Percentiles rank a stretch among this genome's conserved stretches.
phyloP scores from a whole-genome alignment of 1,140 invertebrate species.

The Cydia amplana region DNA sequence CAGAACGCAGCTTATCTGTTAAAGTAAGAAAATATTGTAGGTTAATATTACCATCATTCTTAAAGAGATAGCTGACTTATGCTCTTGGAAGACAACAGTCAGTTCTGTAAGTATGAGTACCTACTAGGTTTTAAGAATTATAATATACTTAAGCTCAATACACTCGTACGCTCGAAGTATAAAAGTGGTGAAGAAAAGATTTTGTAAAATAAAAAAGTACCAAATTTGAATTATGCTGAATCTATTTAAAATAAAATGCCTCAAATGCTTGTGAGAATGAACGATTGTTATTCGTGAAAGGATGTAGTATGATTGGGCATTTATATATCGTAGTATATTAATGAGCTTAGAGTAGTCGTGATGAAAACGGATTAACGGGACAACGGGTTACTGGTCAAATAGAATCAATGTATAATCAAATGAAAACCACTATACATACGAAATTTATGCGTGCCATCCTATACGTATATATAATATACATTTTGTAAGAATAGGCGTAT shows the following conservation, averaged over 20 bases:
- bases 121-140: too few species aligned
- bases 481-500: conserved; percentile 34
- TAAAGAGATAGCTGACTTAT: too few species aligned
- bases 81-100: too few species aligned
- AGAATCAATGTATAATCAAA: conserved; percentile 2
- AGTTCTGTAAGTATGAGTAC: too few species aligned
- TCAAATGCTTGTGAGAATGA: conserved; percentile 21
- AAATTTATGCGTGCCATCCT: conserved; percentile 17
- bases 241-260: conserved; percentile 12
- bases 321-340: conserved; percentile 23
- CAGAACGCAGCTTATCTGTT: too few species aligned
- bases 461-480: conserved; percentile 31
- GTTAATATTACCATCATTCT: too few species aligned
- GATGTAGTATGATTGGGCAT: conserved; percentile 4
- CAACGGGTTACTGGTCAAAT: conserved; percentile 30
- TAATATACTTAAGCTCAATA: neutral
- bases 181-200: neutral
- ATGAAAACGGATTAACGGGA: conserved; percentile 22
- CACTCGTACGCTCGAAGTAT: neutral
- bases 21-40: too few species aligned
- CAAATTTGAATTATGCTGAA: neutral
- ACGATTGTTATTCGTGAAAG: conserved; percentile 3
- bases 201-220: conserved; percentile 11
- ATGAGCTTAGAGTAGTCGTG: conserved; percentile 28
- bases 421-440: conserved; percentile 3